Conservation (phyloP, 2,797 vertebrate species). For the Psittacula derbiana region DNA sequence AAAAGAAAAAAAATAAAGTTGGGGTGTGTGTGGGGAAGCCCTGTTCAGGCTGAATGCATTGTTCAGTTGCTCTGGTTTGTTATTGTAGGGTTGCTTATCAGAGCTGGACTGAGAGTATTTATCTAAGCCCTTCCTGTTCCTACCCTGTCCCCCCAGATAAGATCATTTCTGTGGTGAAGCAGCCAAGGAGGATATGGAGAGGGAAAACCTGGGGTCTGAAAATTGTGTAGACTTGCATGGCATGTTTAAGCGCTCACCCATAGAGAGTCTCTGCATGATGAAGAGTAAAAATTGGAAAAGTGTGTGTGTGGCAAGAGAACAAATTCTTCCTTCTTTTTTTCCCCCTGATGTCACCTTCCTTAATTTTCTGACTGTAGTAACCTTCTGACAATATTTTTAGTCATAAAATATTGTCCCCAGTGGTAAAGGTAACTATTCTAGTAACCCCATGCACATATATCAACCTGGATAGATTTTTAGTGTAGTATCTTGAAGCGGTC, state of each 20-base stretch:
- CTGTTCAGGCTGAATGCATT: not conserved
- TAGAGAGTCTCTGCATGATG: not conserved
- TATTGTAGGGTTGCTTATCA: not conserved
- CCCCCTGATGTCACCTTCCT: not conserved
- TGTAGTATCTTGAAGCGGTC: not conserved
- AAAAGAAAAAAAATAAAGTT: not conserved
- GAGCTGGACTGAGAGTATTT: not conserved
- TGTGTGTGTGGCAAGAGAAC: not conserved
- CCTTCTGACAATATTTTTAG: not conserved
- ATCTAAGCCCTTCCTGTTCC: not conserved
- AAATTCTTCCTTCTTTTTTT: not conserved
- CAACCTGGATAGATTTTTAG: not conserved
- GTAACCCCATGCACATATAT: accelerated
- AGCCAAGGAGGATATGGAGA: not conserved
- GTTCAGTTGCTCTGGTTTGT: not conserved
- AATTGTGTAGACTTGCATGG: not conserved
- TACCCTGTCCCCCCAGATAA: not conserved
- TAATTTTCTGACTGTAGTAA: not conserved
- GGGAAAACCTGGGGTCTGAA: not conserved
- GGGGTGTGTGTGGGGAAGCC: not conserved
- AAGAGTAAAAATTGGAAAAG: not conserved
- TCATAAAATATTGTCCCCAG: not conserved
- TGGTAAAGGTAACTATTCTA: not conserved
- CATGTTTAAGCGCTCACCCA: accelerated
- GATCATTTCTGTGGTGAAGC: not conserved